These are phyloP conservation scores for Ornithorhynchus anatinus DNA, from an alignment of 2,113 vertebrate genomes.

Conservation along the genomic window DNA sequence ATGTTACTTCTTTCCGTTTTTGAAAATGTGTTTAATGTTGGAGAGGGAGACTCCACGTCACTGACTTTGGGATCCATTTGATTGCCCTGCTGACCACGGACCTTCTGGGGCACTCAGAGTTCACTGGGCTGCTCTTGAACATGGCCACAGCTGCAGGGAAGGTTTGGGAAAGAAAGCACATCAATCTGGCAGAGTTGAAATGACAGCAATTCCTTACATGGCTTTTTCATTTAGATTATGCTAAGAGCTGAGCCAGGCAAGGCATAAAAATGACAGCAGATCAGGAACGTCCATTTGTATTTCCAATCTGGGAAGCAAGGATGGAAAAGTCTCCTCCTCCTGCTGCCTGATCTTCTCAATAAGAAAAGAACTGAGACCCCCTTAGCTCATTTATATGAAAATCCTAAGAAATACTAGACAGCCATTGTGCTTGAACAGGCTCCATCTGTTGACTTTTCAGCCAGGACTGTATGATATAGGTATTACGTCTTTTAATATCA, in stretches of 20 bases:
- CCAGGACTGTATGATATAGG: not conserved
- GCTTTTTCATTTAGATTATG: not conserved
- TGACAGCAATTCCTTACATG: slow-evolving; percentile 13
- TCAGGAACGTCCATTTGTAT: not conserved
- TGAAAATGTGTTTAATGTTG: not conserved
- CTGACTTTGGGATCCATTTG: slow-evolving; percentile 21
- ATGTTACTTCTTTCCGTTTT: not conserved
- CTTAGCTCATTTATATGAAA: not conserved
- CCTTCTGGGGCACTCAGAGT: too few species aligned
- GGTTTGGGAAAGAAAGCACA: not conserved
- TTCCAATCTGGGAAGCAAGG: not conserved
- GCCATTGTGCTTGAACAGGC: not conserved
- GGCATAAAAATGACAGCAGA: slow-evolving; percentile 29
- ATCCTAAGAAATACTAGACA: not conserved
- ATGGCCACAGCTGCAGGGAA: rapidly evolving
- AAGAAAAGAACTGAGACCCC: not conserved
- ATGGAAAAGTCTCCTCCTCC: not conserved
- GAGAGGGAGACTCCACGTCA: not conserved
- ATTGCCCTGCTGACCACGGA: not conserved
- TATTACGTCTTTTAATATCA: not conserved
- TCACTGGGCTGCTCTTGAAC: not conserved
- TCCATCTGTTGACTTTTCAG: not conserved
- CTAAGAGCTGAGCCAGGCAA: not conserved
- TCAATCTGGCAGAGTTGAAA: slow-evolving; percentile 16
- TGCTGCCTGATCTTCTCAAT: not conserved